Evolutionary conservation across 2,113 vertebrate species (phyloP), one percentile per base, ranked within the genome.

Genomic region (Egretta garzetta): DNA sequence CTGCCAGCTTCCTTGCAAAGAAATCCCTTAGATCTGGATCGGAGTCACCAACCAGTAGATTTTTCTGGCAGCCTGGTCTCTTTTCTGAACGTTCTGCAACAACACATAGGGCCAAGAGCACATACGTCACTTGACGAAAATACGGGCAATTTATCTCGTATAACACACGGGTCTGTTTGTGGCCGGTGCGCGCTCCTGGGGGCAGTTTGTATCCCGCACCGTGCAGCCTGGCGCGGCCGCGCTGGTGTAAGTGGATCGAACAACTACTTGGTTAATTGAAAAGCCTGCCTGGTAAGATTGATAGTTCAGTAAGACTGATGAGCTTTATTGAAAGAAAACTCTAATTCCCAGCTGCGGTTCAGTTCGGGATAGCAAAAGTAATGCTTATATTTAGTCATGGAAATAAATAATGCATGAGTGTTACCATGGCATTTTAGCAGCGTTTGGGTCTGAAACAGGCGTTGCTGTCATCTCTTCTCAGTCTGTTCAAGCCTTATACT

Each of bases 351-450:
- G 80, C 75, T 72, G 22, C 4, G 41, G 70, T 45, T 93, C 76
- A 89, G 94, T 60, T 96, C 20, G 55, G 68, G 68, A 66, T 64
- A 95, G 91, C 76, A 39, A 20, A 64, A 88, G 77, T 16, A 76
- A 33, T 24, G 39, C 66, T 80, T 37, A 62, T 82, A 86, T 72
- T 77, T 53, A 91, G 43, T 77, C 49, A 17, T 22, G 23, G 72
- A 71, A 26, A 17, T 80, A 85, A 95, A 83, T 81, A 58, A 72
- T 43, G 58, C 49, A 60, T 85, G 74, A 85, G 56, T 63, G 79
- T 73, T 85, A 60, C 95, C 82, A 55, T 81, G 96, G 94, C 74
- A 85, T 94, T 95, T 86, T 41, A 80, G 94, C 88, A 82, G 47
- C 39, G 33, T 86, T 93, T 92, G 77, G 94, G 72, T 66, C 77